Evolutionary conservation across 2,113 vertebrate species (phyloP).

Genomic region (Climacteris rufus): DNA sequence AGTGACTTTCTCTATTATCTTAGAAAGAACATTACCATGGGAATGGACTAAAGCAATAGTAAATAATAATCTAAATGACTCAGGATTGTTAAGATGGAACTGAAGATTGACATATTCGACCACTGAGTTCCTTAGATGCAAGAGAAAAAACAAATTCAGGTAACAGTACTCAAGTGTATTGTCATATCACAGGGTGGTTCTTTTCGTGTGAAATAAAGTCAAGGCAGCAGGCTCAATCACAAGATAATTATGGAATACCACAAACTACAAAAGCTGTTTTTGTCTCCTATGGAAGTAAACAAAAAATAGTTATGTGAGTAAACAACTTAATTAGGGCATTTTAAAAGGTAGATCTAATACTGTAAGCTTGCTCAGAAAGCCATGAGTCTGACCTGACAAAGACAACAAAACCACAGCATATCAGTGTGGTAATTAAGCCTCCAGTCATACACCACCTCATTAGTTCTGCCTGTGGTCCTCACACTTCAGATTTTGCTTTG

Average conservation of each 20-base stretch:
- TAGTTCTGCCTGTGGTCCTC: background rate
- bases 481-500: background rate
- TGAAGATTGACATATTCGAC: background rate
- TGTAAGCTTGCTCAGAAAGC: background rate
- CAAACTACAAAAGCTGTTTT: background rate
- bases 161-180: background rate
- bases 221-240: background rate
- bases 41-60: background rate
- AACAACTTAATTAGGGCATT: background rate
- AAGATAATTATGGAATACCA: background rate
- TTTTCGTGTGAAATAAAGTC: background rate
- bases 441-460: background rate
- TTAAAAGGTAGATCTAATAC: background rate
- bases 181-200: rapidly evolving
- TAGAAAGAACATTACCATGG: background rate
- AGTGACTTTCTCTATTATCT: background rate
- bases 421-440: background rate
- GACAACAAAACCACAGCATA: background rate
- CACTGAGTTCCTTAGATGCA: background rate
- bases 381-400: background rate
- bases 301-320: background rate
- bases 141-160: background rate
- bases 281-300: background rate
- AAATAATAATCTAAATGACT: background rate
- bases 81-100: background rate